phyloP scores from a whole-genome alignment of 2,797 vertebrate genomes.

The Remorina albescens region DNA sequence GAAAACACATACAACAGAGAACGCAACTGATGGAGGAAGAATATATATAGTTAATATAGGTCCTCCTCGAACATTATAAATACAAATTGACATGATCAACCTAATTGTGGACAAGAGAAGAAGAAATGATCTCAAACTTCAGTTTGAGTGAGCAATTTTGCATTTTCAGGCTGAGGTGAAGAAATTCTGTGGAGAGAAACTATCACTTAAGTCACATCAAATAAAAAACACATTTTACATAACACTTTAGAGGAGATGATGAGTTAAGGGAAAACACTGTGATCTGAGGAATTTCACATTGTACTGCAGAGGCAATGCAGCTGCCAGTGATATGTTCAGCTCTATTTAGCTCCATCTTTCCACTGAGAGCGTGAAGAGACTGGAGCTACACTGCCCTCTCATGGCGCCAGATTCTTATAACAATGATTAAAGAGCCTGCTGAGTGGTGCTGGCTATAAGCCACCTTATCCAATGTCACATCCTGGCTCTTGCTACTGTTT shows the following conservation, averaged over 20 bases:
- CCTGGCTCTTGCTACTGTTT: constrained; percentile 49
- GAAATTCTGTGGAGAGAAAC: constrained; percentile 28
- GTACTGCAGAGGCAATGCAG: constrained; percentile 73
- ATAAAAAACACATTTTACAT: background rate
- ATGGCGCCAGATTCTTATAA: constrained; percentile 62
- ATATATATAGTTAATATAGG: constrained; percentile 15
- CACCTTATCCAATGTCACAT: constrained; percentile 70
- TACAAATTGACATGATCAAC: constrained; percentile 17
- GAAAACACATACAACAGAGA: constrained; percentile 20
- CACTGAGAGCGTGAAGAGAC: constrained; percentile 43
- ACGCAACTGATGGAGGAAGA: constrained; percentile 26
- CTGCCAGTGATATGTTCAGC: constrained; percentile 71
- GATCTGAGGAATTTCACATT: constrained; percentile 68
- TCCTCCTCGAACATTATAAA: constrained; percentile 20
- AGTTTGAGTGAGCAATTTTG: constrained; percentile 38
- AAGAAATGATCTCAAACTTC: constrained; percentile 31
- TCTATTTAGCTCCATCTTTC: constrained; percentile 65
- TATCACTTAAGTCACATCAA: constrained; percentile 2
- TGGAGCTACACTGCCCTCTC: constrained; percentile 73
- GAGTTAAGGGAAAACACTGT: constrained; percentile 48
- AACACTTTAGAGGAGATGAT: constrained; percentile 24
- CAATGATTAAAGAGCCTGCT: constrained; percentile 44
- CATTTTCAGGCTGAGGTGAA: constrained; percentile 17
- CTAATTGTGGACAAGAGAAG: constrained; percentile 11
- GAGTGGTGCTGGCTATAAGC: constrained; percentile 43